These are phyloP conservation scores for Parus major DNA, from an alignment of 2,113 vertebrate species.

Conservation along the genomic window DNA sequence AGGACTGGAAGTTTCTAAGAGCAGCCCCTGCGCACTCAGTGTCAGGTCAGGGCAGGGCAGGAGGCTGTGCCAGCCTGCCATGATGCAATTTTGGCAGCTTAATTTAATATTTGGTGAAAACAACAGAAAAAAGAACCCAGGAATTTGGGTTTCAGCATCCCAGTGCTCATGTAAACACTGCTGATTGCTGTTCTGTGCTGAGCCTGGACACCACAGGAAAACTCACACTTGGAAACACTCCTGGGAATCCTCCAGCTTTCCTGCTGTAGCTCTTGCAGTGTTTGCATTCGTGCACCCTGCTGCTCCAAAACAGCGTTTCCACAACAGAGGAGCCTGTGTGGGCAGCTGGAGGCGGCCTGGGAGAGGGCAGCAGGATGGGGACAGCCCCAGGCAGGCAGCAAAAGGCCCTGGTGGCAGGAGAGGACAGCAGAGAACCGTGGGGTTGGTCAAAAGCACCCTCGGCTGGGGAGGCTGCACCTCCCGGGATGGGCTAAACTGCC, in stretches of 20 bases:
- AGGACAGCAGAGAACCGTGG: accelerated
- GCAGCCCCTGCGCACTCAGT: neutral
- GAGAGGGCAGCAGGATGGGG: neutral
- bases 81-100: neutral
- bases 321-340: neutral
- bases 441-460: neutral
- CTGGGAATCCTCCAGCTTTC: neutral
- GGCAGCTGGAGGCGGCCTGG: neutral
- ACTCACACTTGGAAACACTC: neutral
- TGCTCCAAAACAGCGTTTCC: neutral
- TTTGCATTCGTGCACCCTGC: neutral
- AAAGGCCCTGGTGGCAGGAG: neutral
- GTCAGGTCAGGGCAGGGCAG: accelerated
- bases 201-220: accelerated
- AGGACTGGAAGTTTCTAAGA: neutral
- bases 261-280: neutral
- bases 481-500: neutral
- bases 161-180: neutral
- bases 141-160: neutral
- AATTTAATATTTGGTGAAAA: neutral
- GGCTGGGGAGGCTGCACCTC: neutral
- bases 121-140: accelerated
- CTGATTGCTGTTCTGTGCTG: neutral
- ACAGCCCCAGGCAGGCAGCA: neutral
- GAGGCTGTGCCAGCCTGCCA: neutral